Conservation (phyloP, 2,113 vertebrate species). For the Rhinoderma darwinii region DNA sequence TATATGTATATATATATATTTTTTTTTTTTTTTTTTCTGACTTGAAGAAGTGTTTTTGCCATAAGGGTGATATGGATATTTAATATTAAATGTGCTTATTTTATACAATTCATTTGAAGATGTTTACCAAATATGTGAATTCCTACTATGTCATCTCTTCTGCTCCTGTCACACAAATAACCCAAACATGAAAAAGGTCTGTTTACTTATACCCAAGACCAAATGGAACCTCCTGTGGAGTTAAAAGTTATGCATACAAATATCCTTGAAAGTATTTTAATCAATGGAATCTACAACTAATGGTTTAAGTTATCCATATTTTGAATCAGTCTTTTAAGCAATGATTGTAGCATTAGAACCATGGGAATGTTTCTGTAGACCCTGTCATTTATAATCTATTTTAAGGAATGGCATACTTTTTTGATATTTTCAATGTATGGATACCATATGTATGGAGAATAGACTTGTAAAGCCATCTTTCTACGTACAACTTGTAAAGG, state of each 20-base stretch:
- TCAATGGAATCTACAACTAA: constrained; percentile 14
- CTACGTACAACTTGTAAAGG: background rate
- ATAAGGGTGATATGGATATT: too few species aligned
- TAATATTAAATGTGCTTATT: background rate
- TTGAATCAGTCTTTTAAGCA: background rate
- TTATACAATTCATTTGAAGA: background rate
- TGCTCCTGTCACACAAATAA: constrained; percentile 1
- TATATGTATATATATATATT: too few species aligned
- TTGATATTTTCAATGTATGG: constrained; percentile 8
- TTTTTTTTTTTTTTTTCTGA: background rate
- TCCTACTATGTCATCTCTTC: background rate
- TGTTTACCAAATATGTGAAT: background rate
- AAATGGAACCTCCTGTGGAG: constrained; percentile 32
- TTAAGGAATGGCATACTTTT: background rate
- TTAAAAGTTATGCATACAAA: background rate
- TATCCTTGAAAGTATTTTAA: constrained; percentile 33
- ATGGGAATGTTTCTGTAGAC: background rate
- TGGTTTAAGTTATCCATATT: constrained; percentile 5
- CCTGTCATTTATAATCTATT: constrained; percentile 1
- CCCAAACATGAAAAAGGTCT: constrained; percentile 14
- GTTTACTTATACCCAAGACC: background rate
- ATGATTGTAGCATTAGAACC: background rate
- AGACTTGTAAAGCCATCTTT: background rate
- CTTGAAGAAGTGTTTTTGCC: background rate
- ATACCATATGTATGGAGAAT: constrained; percentile 37